Base-by-base conservation (phyloP, 1,140 invertebrate species). In the Conus betulinus region DNA sequence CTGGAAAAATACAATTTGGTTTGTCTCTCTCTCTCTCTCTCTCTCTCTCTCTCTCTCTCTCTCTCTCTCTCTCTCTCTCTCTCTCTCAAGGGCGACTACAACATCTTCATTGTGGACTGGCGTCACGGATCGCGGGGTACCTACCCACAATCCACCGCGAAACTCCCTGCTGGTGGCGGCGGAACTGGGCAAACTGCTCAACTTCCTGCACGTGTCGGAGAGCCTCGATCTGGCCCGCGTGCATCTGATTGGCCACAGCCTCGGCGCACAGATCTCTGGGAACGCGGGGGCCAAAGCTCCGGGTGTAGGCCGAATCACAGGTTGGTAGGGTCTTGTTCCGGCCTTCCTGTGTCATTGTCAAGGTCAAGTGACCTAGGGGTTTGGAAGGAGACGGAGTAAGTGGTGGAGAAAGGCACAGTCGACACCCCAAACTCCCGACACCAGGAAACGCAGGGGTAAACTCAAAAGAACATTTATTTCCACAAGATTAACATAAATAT, bases 131-230 rank as follows among this genome's bases (percentile, higher is more conserved):
- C 98, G 5, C 96, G 97, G 0, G 76, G 79, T 11, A 98, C 98
- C 94, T 99, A 99, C 93, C 97, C 98, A 0, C 96, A 98, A 90
- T 98, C 98, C 0, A 97, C 98, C 0, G 98, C 98, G 53, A 99
- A 99, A 71, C 93, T 98, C 98, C 0, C 96, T 98, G 84, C 95
- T 99, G 15, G 98, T 99, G 1, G 98, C 98, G 0, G 97, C 98
- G 91, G 98, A 99, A 95, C 94, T 99, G 67, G 97, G 98, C 2
- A 96, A 97, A 94, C 94, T 99, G 79, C 93, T 98, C 1, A 89
- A 89, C 17, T 85, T 91, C 57, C 88, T 93, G 25, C 91, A 89
- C 25, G 51, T 74, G 1, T 51, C 89, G 13, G 71, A 84, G 17
- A 71, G 76, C 17, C 57, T 91, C 5, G 79, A 88, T 20, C 87